Base-by-base conservation (phyloP, 37 sponge, comb jelly and placozoan species). In the Chondrosia reniformis region DNA sequence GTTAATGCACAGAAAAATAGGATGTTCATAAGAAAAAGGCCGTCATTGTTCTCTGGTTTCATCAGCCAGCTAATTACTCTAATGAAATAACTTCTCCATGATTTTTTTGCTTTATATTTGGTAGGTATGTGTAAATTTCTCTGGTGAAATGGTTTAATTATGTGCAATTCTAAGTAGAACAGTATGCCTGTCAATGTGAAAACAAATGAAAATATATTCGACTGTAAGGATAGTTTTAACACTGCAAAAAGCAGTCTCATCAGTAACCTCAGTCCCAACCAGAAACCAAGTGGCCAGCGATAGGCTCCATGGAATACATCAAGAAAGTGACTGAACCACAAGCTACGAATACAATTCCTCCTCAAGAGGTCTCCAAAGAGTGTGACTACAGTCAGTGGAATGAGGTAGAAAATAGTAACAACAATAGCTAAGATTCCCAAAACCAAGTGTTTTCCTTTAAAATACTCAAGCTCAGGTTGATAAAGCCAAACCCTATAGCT, bases 231-330 rank as follows among this genome's bases (percentile, higher is more conserved):
- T 17, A 61, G 63, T 12, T 36, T 4, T 6, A 66, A 30, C 7
- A 30, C 30, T 21, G 36, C 36, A 5, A 66, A 30, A 5, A 66
- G 39, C 5, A 66, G 39, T 30, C 38, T 66, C 9, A 34, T 4
- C 7, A 66, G 39, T 4, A 66, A 17, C 33, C 67, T 22, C 67
- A 66, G 5, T 66, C 67, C 67, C 17, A 66, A 30, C 67, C 67
- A 66, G 39, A 66, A 66, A 19, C 67, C 67, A 66, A 66, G 36
- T 22, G 67, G 67, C 5, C 36, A 66, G 39, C 67, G 36, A 4
- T 30, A 66, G 7, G 67, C 67, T 19, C 67, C 67, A 66, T 66
- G 39, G 17, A 66, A 66, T 21, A 66, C 67, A 66, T 66, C 67
- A 5, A 66, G 36, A 32, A 66, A 66, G 38, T 66, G 67, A 17